phyloP scores from a whole-genome alignment of 2,797 vertebrate genomes.

The Australoheros facetus region DNA sequence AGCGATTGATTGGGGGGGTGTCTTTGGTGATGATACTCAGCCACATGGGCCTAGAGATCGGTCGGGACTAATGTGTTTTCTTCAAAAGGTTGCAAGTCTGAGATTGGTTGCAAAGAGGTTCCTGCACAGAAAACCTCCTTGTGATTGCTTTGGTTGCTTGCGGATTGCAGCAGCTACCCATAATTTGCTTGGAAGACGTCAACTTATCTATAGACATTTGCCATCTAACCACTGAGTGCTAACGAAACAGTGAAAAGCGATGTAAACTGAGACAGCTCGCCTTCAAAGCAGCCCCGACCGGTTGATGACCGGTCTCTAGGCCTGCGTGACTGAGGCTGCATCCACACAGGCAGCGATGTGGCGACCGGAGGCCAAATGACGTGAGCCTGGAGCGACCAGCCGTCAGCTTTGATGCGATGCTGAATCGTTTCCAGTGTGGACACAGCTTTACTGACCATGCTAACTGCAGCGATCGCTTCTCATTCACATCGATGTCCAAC shows the following conservation, averaged over 20 bases:
- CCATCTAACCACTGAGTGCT: background rate
- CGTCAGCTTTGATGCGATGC: background rate
- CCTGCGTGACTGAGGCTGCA: background rate
- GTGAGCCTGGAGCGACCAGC: rapidly evolving
- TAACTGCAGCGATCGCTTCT: too few relatives aligned
- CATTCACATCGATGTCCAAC: background rate
- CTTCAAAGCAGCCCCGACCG: background rate
- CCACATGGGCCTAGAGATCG: too few relatives aligned
- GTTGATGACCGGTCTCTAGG: background rate
- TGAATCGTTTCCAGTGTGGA: background rate
- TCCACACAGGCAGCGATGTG: background rate
- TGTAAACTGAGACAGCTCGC: background rate
- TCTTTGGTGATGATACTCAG: background rate
- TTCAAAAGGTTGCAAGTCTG: background rate
- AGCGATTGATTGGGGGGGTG: background rate
- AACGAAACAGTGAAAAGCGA: background rate
- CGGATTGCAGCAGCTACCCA: background rate
- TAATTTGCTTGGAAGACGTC: background rate
- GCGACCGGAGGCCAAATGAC: too few relatives aligned
- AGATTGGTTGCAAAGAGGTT: background rate
- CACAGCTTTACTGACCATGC: background rate
- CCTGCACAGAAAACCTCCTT: too few relatives aligned
- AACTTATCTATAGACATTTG: background rate
- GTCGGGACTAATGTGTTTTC: background rate
- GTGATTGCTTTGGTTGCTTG: background rate